phyloP scores from a whole-genome alignment of 1,140 invertebrate species.

The Brachionus rubens region DNA sequence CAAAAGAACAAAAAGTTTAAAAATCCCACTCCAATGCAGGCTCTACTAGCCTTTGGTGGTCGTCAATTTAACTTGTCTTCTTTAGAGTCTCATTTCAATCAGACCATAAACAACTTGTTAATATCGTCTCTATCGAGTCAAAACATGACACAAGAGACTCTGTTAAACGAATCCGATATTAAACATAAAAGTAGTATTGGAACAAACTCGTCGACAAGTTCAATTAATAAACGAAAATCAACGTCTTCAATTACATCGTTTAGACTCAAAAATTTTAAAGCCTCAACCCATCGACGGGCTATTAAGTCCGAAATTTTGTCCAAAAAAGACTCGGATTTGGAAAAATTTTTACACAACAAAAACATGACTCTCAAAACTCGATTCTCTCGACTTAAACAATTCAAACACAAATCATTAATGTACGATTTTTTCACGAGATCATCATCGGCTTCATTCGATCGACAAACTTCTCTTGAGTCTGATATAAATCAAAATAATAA shows the following conservation, averaged over 20 bases:
- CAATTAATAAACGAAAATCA: neutral
- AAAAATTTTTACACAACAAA: neutral
- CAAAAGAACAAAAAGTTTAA: slow-evolving; percentile 63
- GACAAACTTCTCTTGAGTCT: neutral
- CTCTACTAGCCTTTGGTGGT: slow-evolving; percentile 63
- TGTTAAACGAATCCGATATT: neutral
- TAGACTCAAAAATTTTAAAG: slow-evolving; percentile 18
- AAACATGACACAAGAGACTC: neutral
- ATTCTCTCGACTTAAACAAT: neutral
- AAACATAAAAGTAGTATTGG: slow-evolving; percentile 16
- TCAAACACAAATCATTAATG: slow-evolving; percentile 31
- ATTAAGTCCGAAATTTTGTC: neutral
- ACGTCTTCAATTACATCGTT: slow-evolving; percentile 8
- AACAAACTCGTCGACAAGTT: neutral
- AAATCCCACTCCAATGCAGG: slow-evolving; percentile 81
- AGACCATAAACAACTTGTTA: neutral
- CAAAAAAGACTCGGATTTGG: neutral
- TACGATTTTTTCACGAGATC: neutral
- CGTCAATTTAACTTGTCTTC: slow-evolving; percentile 17
- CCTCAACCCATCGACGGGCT: neutral
- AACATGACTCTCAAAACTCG: neutral
- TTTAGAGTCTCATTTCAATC: slow-evolving; percentile 2
- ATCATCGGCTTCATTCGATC: slow-evolving; percentile 1
- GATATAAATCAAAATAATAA: neutral
- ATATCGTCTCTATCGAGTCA: neutral